These are phyloP conservation scores for Desmophyllum pertusum DNA, from an alignment of 92 coral and sea anemone species.

Conservation along the genomic window DNA sequence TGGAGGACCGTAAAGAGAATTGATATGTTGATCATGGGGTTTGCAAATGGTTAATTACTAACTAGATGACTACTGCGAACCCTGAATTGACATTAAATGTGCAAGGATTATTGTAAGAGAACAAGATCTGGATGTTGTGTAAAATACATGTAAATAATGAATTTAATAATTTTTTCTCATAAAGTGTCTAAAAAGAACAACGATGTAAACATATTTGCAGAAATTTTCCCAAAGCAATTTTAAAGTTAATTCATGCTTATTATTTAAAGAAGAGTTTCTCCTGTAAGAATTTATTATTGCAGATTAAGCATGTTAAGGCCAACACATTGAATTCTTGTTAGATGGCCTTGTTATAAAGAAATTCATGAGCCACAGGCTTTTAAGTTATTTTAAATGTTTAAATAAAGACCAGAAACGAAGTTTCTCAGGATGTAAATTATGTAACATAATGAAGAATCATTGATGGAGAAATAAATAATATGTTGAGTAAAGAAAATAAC, in stretches of 20 bases:
- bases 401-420: background rate
- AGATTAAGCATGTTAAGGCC: background rate
- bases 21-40: background rate
- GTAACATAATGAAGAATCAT: background rate
- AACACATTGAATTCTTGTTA: background rate
- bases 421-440: background rate
- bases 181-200: background rate
- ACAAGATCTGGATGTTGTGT: background rate
- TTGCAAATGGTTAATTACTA: background rate
- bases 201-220: background rate
- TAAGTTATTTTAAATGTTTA: background rate
- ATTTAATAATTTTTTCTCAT: too few relatives aligned
- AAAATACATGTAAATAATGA: background rate
- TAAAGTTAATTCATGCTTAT: background rate
- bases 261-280: conserved; percentile 16
- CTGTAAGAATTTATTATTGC: background rate
- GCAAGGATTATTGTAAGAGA: background rate
- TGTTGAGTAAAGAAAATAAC: background rate
- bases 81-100: background rate
- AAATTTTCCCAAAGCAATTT: background rate
- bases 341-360: conserved; percentile 1
- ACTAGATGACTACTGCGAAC: background rate
- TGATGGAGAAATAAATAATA: background rate
- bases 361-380: conserved; percentile 3
- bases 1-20: background rate